Evolutionary conservation across 2,888 invertebrate genomes (phyloP).

Genomic region (Acronicta aceris): DNA sequence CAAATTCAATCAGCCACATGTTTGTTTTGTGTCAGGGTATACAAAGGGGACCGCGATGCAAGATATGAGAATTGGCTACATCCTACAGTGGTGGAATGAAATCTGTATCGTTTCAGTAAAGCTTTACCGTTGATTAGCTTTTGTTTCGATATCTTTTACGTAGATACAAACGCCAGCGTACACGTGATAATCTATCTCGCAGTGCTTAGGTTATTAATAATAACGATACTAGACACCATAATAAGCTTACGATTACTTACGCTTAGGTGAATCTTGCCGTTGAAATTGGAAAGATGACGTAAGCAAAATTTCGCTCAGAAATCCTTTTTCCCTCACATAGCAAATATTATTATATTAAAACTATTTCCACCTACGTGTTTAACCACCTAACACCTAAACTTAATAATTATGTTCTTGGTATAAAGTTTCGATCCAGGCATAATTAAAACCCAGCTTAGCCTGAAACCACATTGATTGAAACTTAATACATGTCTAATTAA

Average conservation of each 20-base stretch:
- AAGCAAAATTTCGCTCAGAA: slow-evolving; percentile 16
- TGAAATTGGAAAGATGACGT: slow-evolving; percentile 1
- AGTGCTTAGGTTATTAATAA: no score
- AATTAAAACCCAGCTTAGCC: slow-evolving; percentile 8
- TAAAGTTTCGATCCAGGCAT: slow-evolving; percentile 9
- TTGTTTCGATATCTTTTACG: slow-evolving; percentile 7
- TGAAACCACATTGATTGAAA: slow-evolving; percentile 30
- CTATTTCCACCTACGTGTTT: background rate
- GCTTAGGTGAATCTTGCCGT: background rate
- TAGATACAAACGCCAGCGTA: background rate
- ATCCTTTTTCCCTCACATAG: slow-evolving; percentile 14
- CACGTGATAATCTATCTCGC: background rate
- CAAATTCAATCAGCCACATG: slow-evolving; percentile 50
- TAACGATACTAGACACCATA: no score
- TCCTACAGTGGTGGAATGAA: slow-evolving; percentile 33
- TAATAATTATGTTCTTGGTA: background rate
- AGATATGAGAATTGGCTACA: slow-evolving; percentile 13
- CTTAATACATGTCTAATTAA: slow-evolving; percentile 32
- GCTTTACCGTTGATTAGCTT: slow-evolving; percentile 21
- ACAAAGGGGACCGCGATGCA: slow-evolving; percentile 22
- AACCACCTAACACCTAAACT: background rate
- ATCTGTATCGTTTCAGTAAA: slow-evolving; percentile 12
- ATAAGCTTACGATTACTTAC: no score
- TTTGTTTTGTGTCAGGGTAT: slow-evolving; percentile 43
- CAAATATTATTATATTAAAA: slow-evolving; percentile 37